Evolutionary conservation across 2,113 vertebrate species (phyloP), one percentile per base, ranked within the genome.

Genomic region (Chloropsis hardwickii): DNA sequence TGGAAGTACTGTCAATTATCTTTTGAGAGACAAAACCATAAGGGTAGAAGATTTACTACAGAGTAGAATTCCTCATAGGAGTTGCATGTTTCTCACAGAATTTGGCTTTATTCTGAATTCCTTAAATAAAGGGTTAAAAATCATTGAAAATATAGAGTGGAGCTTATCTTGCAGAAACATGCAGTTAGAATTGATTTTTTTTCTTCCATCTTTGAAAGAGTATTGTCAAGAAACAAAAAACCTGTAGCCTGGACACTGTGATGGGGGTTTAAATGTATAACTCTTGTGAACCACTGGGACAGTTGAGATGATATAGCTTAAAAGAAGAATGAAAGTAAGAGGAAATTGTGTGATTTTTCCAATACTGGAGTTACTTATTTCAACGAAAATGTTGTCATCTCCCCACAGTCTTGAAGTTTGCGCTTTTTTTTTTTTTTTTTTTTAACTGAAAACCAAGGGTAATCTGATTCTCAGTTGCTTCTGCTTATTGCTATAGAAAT

Each of bases 111-210:
- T 66, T 62, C 16, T 18, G 22, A 45, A 22, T 78, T 81, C 29
- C 37, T 87, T 92, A 92, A 81, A 76, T 53, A 53, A 86, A 84
- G 40, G 31, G 67, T 94, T 92, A 93, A 90, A 85, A 93, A 72
- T 44, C 0, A 80, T 37, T 64, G 39, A 72, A 81, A 83, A 91
- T 76, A 45, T 1, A 53, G 11, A 65, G 24, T 73, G 33, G n/a
- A 82, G 21, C 14, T 40, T 90, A 88, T 82, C 24, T 93, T 77
- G 60, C 45, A 72, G 81, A 95, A 96, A 92, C 40, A 65, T 56
- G 37, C 44, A 66, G 76, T 70, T 86, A 94, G 56, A 86, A 72
- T 76, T 86, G 31, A n/a, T 88, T 82, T 90, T 66, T 72, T 83
- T 72, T 6, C 2, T 31, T 65, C 19, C 18, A 31, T 29, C 57